Conservation (phyloP, 2,797 vertebrate species). For the Acanthiza pusilla region DNA sequence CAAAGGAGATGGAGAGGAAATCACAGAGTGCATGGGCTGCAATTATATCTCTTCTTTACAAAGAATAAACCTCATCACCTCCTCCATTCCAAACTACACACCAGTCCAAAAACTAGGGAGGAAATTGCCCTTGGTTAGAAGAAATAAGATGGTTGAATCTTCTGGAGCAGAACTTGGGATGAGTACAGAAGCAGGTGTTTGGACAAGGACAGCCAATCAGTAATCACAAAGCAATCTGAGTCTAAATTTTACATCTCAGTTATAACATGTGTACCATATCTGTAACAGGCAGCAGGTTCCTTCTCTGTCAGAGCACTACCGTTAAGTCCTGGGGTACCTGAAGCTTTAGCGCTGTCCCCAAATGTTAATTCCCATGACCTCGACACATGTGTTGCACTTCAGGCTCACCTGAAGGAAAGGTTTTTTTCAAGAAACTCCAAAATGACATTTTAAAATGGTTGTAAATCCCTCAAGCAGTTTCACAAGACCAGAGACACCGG, state of each 20-base stretch:
- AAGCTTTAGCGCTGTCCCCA: not conserved
- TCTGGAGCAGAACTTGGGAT: not conserved
- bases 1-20: not conserved
- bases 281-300: not conserved
- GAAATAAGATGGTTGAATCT: not conserved
- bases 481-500: not conserved
- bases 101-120: not conserved
- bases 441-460: not conserved
- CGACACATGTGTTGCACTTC: not conserved
- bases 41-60: not conserved
- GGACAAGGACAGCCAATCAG: not conserved
- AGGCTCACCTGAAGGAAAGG: not conserved
- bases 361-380: not conserved
- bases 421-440: not conserved
- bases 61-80: not conserved
- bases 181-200: not conserved
- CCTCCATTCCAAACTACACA: not conserved
- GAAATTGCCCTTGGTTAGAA: not conserved
- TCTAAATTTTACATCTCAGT: not conserved
- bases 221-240: not conserved
- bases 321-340: not conserved
- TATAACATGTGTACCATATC: not conserved
- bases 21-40: not conserved
- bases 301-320: not conserved
- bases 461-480: not conserved